Conservation (phyloP, 2,797 vertebrate species). For the Anniella stebbinsi region DNA sequence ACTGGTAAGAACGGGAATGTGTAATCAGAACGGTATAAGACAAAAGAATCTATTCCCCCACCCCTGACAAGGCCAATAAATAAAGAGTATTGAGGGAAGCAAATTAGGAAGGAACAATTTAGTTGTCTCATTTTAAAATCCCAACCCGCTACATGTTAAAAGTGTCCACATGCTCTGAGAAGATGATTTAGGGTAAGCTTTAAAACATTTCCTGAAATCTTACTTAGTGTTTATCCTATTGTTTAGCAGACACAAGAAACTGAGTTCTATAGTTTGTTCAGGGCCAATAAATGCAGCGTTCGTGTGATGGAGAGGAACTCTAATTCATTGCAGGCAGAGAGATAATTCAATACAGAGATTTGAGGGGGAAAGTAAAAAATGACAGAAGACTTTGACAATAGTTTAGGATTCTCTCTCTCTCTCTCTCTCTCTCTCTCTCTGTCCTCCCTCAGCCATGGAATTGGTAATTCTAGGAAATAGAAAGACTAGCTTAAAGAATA, state of each 20-base stretch:
- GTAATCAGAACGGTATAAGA: not conserved
- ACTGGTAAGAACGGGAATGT: not conserved
- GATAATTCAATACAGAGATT: slow-evolving; percentile 76
- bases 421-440: slow-evolving; percentile 44
- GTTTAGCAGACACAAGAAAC: slow-evolving; percentile 68
- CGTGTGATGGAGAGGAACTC: slow-evolving; percentile 63
- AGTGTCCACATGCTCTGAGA: slow-evolving; percentile 11
- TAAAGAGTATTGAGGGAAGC: not conserved
- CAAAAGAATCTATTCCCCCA: not conserved
- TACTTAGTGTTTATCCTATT: slow-evolving; percentile 55
- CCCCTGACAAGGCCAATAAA: not conserved
- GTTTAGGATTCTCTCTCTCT: slow-evolving; percentile 43
- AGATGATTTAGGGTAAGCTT: slow-evolving; percentile 64
- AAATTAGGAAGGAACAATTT: not conserved
- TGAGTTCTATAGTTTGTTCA: slow-evolving; percentile 70
- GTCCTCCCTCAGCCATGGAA: slow-evolving; percentile 54
- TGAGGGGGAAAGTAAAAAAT: slow-evolving; percentile 63
- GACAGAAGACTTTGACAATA: slow-evolving; percentile 70
- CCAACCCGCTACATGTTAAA: not conserved
- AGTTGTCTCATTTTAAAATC: not conserved
- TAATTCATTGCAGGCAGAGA: slow-evolving; percentile 72
- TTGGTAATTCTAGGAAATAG: slow-evolving; percentile 66
- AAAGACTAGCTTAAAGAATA: slow-evolving; percentile 70
- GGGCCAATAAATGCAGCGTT: slow-evolving; percentile 67
- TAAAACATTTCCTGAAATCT: slow-evolving; percentile 66